Conservation (phyloP, 92 coral and sea anemone genomes). For the Phenganax stokvisi region DNA sequence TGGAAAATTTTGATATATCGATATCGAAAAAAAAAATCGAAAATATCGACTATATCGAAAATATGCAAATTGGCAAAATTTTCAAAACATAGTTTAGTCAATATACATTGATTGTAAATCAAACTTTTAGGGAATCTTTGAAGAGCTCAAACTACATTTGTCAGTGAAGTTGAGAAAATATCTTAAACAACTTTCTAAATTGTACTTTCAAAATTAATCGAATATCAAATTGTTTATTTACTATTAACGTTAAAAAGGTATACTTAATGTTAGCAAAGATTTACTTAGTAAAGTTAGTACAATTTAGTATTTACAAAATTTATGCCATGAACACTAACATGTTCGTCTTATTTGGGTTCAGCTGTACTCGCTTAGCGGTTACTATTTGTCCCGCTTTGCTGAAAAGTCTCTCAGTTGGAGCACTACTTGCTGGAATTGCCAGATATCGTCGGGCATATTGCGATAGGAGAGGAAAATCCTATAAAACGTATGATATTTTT, state of each 20-base stretch:
- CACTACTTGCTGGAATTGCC: slow-evolving; percentile 36
- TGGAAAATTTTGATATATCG: slow-evolving; percentile 31
- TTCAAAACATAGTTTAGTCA: slow-evolving; percentile 13
- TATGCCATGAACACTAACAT: slow-evolving; percentile 36
- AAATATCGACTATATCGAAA: slow-evolving; percentile 27
- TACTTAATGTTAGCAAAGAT: neutral
- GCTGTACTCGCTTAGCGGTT: slow-evolving; percentile 34
- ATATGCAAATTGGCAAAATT: slow-evolving; percentile 6
- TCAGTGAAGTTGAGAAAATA: too few species aligned
- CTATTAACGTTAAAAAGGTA: neutral
- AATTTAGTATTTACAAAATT: slow-evolving; percentile 15
- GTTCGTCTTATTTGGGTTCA: slow-evolving; percentile 17
- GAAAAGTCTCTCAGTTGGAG: slow-evolving; percentile 41
- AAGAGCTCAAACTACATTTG: too few species aligned
- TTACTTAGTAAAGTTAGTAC: neutral
- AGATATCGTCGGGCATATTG: slow-evolving; percentile 37
- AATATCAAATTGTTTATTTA: neutral
- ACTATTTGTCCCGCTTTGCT: slow-evolving; percentile 39
- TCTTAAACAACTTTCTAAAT: too few species aligned
- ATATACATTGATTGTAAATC: neutral
- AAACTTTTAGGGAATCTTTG: too few species aligned
- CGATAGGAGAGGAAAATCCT: slow-evolving; percentile 32
- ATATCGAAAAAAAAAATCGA: slow-evolving; percentile 22
- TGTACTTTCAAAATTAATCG: neutral
- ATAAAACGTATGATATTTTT: too few species aligned